Base-by-base conservation (phyloP, 2,113 vertebrate genomes). In the Damaliscus lunatus region DNA sequence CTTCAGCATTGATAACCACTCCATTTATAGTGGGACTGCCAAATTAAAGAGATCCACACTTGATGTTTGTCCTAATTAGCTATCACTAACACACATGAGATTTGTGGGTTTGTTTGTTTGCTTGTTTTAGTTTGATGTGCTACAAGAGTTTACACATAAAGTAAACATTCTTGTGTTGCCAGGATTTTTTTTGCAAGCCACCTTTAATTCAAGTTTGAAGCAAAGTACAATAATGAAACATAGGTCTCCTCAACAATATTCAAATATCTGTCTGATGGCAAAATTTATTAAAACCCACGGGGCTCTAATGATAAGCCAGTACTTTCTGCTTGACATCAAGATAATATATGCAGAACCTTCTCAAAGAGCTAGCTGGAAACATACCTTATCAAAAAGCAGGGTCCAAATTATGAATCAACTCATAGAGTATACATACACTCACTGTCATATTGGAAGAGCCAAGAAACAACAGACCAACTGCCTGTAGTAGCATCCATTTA, bases 181-280 rank as follows among this genome's bases (percentile, higher is more conserved):
- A 82, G 27, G 11, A 67, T 88, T 71, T 40, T 96, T 33, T 27
- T 84, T 59, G 19, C 21, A 92, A 59, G 36, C 85, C 15, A 94
- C 31, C 29, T 94, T 89, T 89, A 95, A 87, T 88, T 14, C n/a
- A 97, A 80, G 4, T 92, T 91, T 88, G 85, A 96, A 95, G 21
- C 31, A 90, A 97, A 95, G 59, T 82, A 33, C 31, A 93, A 93
- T 81, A 62, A 78, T 90, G 62, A 96, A 36, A 80, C n/a, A 88
- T 9, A 90, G 91, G 11, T 5, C n/a, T 81, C 55, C 23, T 9
- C 23, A 91, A 48, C 36, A 96, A 43, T 78, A 97, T 88, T 90
- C 33, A 92, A 88, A 96, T 88, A 87, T 13, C 40, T 55, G 17
- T 53, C 52, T 93, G n/a, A 55, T 36, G 52, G 33, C 19, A 94